Conservation (phyloP, 1,140 invertebrate genomes). For the Cepaea nemoralis region DNA sequence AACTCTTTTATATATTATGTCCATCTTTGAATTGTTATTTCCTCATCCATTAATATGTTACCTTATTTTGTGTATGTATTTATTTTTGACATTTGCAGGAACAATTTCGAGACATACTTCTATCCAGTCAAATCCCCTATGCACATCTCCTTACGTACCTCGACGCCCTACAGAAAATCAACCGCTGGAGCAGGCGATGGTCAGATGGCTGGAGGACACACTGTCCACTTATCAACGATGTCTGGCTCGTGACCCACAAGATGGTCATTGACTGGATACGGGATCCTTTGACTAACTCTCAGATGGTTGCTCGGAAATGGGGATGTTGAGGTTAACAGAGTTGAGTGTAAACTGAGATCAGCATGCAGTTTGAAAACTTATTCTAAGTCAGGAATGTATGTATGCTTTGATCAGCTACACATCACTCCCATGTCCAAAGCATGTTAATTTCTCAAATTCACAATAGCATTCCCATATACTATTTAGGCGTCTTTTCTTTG, state of each 20-base stretch:
- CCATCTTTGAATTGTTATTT: no score
- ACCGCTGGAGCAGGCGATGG: not conserved
- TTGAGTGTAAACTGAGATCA: not conserved
- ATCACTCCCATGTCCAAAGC: no score
- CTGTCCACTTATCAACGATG: not conserved
- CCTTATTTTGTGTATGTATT: no score
- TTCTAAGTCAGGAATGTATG: no score
- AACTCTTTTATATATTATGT: no score
- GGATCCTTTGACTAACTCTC: not conserved
- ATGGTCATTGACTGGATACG: constrained; percentile 25
- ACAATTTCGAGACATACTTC: not conserved
- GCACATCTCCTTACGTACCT: not conserved
- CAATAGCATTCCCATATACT: no score
- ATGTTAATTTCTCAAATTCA: no score
- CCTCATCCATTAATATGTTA: no score
- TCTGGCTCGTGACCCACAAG: constrained; percentile 16
- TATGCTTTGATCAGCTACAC: no score
- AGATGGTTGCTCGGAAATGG: constrained; percentile 22
- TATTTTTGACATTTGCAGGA: not conserved
- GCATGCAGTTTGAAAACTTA: not conserved
- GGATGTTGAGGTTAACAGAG: not conserved
- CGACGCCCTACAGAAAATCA: not conserved
- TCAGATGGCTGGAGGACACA: not conserved
- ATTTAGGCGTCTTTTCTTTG: no score
- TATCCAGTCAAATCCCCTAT: constrained; percentile 13